These are phyloP conservation scores for Danio albolineatus DNA, from an alignment of 2,797 vertebrate species.

Conservation along the genomic window DNA sequence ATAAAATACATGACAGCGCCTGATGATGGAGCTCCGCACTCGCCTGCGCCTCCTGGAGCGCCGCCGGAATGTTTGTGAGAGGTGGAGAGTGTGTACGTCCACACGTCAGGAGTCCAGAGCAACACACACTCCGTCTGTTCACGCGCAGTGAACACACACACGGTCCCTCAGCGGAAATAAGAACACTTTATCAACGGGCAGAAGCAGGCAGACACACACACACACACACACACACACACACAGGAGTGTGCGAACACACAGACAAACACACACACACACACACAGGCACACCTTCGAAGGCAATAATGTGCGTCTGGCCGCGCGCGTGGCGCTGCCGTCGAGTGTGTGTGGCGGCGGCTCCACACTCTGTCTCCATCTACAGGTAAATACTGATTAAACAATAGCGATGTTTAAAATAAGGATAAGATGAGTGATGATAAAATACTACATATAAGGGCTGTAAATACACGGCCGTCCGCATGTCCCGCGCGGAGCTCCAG, in stretches of 20 bases:
- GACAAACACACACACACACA: constrained; percentile 68
- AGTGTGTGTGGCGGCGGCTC: constrained; percentile 40
- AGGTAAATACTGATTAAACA: constrained; percentile 78
- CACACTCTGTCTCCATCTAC: constrained; percentile 71
- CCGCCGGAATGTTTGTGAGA: too few relatives aligned
- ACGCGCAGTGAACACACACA: not conserved
- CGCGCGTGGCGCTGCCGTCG: constrained; percentile 73
- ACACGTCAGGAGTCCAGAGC: too few relatives aligned
- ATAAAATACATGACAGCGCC: too few relatives aligned
- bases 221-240: constrained; percentile 46
- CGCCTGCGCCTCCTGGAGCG: too few relatives aligned
- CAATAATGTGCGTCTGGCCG: constrained; percentile 78
- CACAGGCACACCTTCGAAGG: constrained; percentile 74
- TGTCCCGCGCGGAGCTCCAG: constrained; percentile 37
- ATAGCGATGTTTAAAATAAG: constrained; percentile 72
- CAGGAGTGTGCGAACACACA: too few relatives aligned
- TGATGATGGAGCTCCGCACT: too few relatives aligned
- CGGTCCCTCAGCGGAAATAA: constrained; percentile 69
- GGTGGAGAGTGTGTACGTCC: too few relatives aligned
- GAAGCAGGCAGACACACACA: constrained; percentile 62
- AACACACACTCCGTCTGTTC: not conserved
- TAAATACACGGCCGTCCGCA: constrained; percentile 52
- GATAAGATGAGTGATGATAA: constrained; percentile 72
- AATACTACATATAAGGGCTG: constrained; percentile 71
- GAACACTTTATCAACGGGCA: constrained; percentile 82